Evolutionary conservation across 2,888 invertebrate genomes (phyloP).

Genomic region (Heliconius aoede): DNA sequence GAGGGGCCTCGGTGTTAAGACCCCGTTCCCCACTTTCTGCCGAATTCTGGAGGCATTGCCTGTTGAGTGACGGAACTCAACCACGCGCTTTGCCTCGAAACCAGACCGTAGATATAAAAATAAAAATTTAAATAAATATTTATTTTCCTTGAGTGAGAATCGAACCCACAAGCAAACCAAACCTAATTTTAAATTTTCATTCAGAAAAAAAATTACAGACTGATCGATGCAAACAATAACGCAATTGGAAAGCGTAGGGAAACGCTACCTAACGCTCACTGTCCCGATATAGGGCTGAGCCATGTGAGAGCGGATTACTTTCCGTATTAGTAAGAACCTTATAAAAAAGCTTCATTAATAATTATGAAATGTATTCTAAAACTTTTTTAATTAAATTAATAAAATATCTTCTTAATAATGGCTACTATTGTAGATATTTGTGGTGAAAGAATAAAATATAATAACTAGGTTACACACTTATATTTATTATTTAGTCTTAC

Average conservation of each 20-base stretch:
- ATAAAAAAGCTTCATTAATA: conserved; percentile 4
- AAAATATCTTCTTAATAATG: not conserved
- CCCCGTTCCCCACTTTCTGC: no score
- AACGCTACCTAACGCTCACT: not conserved
- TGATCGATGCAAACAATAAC: conserved; percentile 12
- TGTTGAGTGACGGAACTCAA: no score
- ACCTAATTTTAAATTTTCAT: not conserved
- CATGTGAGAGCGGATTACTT: conserved; percentile 15
- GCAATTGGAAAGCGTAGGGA: not conserved
- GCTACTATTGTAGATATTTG: not conserved
- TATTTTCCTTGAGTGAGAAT: no score
- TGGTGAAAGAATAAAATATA: not conserved
- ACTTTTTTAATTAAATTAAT: not conserved
- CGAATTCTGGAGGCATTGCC: no score
- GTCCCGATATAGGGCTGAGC: conserved; percentile 17
- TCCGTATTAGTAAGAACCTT: conserved; percentile 12
- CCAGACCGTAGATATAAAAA: no score
- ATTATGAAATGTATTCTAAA: conserved; percentile 1
- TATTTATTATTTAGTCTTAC: not conserved
- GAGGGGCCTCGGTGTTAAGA: no score
- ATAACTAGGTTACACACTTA: not conserved
- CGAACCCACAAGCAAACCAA: no score
- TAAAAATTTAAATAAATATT: no score
- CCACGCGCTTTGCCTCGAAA: no score
- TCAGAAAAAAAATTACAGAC: not conserved